Conservation (phyloP, 2,113 vertebrate genomes). For the Raja brachyura region DNA sequence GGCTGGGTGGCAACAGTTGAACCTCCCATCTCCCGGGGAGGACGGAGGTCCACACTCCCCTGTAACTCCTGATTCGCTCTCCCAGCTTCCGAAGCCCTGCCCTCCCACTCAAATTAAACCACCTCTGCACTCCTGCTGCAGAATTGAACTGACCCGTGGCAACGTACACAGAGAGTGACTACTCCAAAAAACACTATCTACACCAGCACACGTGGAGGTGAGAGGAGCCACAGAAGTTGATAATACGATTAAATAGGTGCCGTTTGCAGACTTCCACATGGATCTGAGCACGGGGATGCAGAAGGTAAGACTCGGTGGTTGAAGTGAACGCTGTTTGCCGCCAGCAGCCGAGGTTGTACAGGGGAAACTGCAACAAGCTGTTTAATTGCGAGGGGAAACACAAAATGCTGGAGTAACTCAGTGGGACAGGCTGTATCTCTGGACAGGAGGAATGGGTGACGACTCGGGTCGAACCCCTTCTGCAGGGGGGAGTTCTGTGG, state of each 20-base stretch:
- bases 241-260: background rate
- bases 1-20: background rate
- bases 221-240: background rate
- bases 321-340: background rate
- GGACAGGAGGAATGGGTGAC: too few species aligned
- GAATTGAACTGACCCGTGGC: background rate
- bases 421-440: too few species aligned
- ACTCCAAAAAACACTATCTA: background rate
- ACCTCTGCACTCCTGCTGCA: background rate
- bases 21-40: background rate
- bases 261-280: background rate
- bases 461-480: too few species aligned
- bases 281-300: slow-evolving; percentile 3
- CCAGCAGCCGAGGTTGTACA: background rate
- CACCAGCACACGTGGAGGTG: background rate
- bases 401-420: too few species aligned
- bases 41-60: background rate
- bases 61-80: background rate
- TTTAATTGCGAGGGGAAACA: background rate
- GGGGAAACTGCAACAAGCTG: background rate
- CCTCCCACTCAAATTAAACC: slow-evolving; percentile 22
- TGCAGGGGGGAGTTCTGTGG: too few species aligned
- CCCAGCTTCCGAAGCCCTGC: background rate
- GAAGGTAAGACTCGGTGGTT: background rate
- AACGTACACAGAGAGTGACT: too few species aligned